Evolutionary conservation across 2,797 vertebrate genomes (phyloP), one percentile per base, ranked within the genome.

Genomic region (Tarsius wallacei): DNA sequence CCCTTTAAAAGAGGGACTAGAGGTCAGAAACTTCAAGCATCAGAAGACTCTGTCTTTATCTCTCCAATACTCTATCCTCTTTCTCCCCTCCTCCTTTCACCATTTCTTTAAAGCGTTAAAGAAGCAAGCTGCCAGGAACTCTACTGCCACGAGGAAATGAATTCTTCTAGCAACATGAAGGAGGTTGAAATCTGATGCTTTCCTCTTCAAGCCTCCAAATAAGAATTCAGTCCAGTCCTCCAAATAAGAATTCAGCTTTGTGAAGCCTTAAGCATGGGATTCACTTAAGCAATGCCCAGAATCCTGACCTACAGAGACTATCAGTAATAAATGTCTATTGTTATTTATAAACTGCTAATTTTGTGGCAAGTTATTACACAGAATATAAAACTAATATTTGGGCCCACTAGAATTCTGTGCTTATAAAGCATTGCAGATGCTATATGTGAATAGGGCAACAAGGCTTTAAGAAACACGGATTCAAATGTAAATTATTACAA

Each of bases 381-480:
- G 21, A 74, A 9, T 47, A 36, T 9, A 86, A 26, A 88, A 66
- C 16, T n/a, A 57, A 55, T 14, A 53, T 10, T 2, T 7, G 3
- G 33, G 14, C 49, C 10, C 22, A 10, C 5, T 55, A 26, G 55
- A 77, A 49, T 36, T 36, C 49, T 63, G 33, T 80, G 19, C 21
- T 87, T 71, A 8, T 8, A 19, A 9, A 76, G 19, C 1, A 28
- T 10, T 14, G 0, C 36, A 87, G 53, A 42, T 70, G 15, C 2
- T n/a, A 0, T 49, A 26, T 12, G 7, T 36, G 19, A 84, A 47
- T 1, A 74, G 5, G 3, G 5, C 16, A 4, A 5, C 16, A 21
- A 77, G 11, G 24, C 66, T 51, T 94, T 66, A 82, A 8, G 66
- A 91, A 93, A 87, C 17, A 66, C 9, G 93, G n/a, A 19, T 49